These are phyloP conservation scores for Cryptophagus acutangulus DNA, from an alignment of 2,888 invertebrate species.

Conservation along the genomic window DNA sequence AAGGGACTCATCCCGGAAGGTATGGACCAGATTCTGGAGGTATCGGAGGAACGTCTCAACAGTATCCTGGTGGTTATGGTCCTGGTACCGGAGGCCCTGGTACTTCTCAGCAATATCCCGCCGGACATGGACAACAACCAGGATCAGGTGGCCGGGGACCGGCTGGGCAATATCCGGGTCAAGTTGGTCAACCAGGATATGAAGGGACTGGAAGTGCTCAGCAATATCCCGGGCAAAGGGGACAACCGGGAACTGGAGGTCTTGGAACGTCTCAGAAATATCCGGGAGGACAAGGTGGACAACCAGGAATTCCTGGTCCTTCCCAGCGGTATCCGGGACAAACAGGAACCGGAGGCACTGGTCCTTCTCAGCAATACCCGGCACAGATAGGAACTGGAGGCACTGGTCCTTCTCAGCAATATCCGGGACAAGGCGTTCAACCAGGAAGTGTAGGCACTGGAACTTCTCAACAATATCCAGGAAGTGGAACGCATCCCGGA, in stretches of 20 bases:
- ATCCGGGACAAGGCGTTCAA: no score
- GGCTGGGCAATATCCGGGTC: neutral
- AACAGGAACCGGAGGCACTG: constrained; percentile 19
- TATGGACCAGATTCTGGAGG: constrained; percentile 1
- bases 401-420: constrained; percentile 3
- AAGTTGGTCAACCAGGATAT: neutral
- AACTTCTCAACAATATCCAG: no score
- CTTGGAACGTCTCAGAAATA: no score
- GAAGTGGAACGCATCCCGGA: no score
- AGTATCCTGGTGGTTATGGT: neutral
- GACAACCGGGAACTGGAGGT: neutral
- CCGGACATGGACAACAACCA: neutral
- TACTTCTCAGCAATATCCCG: no score
- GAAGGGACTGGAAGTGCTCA: no score
- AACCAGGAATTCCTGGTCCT: constrained; percentile 4
- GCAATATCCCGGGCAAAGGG: constrained; percentile 12
- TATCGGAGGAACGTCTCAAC: neutral
- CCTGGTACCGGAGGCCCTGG: constrained; percentile 1
- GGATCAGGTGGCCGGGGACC: constrained; percentile 3
- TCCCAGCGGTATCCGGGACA: constrained; percentile 18
- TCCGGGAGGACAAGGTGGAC: no score
- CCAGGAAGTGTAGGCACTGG: no score
- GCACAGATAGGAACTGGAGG: constrained; percentile 16
- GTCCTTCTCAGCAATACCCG: no score
- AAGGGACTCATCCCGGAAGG: no score